Conservation (phyloP, 2,113 vertebrate species). For the Xyrauchen texanus region DNA sequence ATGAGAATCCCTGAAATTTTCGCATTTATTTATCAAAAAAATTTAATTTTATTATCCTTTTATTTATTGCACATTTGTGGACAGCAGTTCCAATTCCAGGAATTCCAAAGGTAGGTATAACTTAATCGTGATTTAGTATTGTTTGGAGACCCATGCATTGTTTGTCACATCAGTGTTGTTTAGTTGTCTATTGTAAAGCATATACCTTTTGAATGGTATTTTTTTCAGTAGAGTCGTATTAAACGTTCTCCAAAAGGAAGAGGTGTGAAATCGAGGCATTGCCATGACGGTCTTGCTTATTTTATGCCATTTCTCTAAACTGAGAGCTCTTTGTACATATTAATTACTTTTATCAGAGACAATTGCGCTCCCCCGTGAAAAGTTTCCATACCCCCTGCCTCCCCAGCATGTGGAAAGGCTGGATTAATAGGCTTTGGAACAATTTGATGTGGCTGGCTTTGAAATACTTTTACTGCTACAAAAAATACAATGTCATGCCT, state of each 20-base stretch:
- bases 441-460: conserved; percentile 67
- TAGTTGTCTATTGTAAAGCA: not conserved
- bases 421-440: conserved; percentile 56
- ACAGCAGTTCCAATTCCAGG: too few species aligned
- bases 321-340: conserved; percentile 49
- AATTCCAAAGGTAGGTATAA: too few species aligned
- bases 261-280: not conserved
- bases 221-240: not conserved
- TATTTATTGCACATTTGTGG: too few species aligned
- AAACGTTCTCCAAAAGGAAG: not conserved
- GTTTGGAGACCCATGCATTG: too few species aligned
- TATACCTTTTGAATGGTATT: not conserved
- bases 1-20: too few species aligned
- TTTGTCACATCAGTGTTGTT: not conserved
- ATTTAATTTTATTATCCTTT: too few species aligned
- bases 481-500: conserved; percentile 61
- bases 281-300: conserved; percentile 43
- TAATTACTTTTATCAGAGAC: conserved; percentile 44
- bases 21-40: too few species aligned
- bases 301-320: conserved; percentile 47
- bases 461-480: conserved; percentile 63
- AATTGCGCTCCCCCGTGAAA: conserved; percentile 36
- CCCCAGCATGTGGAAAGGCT: conserved; percentile 39
- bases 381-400: conserved; percentile 51
- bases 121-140: too few species aligned